Evolutionary conservation across 2,113 vertebrate species (phyloP), one percentile per base, ranked within the genome.

Genomic region (Noturus placidus): DNA sequence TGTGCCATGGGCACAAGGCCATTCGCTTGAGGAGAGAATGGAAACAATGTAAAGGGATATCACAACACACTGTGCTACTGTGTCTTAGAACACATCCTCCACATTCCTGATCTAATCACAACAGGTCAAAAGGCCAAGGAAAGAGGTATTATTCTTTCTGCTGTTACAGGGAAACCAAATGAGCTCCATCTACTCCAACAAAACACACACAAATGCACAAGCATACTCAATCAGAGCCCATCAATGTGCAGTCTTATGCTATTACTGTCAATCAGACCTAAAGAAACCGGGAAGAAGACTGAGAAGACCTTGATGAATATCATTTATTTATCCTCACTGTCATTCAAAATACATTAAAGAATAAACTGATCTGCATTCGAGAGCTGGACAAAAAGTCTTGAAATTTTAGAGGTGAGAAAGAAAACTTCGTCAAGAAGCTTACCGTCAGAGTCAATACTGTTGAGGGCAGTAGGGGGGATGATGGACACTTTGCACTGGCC

Each of bases 371-470:
- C 4, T n/a, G 25, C 42, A n/a, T n/a, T 15, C 0, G 2, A 52
- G 15, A 56, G 54, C 30, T 57, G 19, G 30, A 33, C 4, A 4
- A 30, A 22, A 17, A 38, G 38, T 14, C 33, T 38, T 14, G 17
- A 33, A 56, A 80, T 33, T 33, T n/a, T 25, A 17, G 22, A 54
- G 30, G 42, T 76, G 38, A 20, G 3, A 57, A 59, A 38, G 35
- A 54, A 22, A 33, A 1, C 0, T 59, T 9, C 19, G 63, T 33
- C 56, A 30, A 76, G 25, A 86, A 10, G 93, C 97, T 52, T 97
- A 99, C 98, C 98, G 65, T 99, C 98, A 3, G 98, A 99, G 92
- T 99, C 98, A 83, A 99, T 99, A 95, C 98, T 99, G 94, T 99
- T 99, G 87, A 99, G 97, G 22, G 98, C 98, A 35, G 97, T 98